Conservation (phyloP, 2,113 vertebrate species). For the Entomyzon cyanotis region DNA sequence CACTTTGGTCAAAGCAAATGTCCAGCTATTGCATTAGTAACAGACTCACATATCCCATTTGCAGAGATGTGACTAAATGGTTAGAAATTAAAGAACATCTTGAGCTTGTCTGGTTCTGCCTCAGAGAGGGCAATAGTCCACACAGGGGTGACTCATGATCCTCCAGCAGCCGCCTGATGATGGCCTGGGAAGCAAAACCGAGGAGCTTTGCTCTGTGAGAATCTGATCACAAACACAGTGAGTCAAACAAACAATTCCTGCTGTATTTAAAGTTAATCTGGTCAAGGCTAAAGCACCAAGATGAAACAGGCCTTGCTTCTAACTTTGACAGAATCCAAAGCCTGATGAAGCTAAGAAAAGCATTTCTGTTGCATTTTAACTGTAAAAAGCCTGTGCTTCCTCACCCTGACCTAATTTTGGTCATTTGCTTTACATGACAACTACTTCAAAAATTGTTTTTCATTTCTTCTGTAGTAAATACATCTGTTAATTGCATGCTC, state of each 20-base stretch:
- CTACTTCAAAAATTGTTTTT: not conserved
- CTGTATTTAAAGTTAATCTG: not conserved
- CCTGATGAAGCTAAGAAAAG: not conserved
- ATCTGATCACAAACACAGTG: not conserved
- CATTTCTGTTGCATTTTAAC: not conserved
- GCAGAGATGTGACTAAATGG: conserved; percentile 2
- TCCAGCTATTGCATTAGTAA: conserved; percentile 10
- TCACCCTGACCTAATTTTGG: not conserved
- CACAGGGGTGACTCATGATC: not conserved
- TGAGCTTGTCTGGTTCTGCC: conserved; percentile 32
- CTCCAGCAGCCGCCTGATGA: not conserved
- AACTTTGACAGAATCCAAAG: not conserved
- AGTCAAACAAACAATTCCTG: not conserved
- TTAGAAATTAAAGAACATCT: conserved; percentile 41
- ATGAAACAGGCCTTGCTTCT: not conserved
- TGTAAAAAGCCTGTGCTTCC: not conserved
- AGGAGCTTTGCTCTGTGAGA: not conserved
- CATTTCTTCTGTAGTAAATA: not conserved
- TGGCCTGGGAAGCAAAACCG: not conserved
- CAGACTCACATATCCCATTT: not conserved
- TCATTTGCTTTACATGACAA: not conserved
- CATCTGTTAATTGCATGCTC: not conserved
- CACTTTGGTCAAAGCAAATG: not conserved
- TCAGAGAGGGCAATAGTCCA: conserved; percentile 22
- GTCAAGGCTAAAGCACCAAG: not conserved